Evolutionary conservation across 35 echinoderm and acorn worm genomes (phyloP).

Genomic region (Lytechinus pictus): DNA sequence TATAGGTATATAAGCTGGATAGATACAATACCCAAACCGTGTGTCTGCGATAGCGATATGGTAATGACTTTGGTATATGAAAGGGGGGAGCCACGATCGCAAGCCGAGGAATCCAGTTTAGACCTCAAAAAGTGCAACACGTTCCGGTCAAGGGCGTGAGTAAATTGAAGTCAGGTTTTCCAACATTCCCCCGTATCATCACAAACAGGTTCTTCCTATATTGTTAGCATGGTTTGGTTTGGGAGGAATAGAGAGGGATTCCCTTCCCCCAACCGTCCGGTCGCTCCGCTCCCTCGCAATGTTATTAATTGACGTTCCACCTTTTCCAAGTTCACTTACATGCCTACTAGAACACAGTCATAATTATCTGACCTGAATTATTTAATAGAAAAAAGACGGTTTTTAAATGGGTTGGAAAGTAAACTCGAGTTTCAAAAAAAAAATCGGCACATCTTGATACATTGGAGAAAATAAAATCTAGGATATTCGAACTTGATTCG

Average conservation of each 20-base stretch:
- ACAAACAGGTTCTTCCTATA: not conserved
- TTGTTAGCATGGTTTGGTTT: too few relatives aligned
- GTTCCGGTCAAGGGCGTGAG: not conserved
- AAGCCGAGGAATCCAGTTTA: not conserved
- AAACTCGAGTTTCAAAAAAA: not conserved
- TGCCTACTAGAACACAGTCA: not conserved
- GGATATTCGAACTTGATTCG: not conserved
- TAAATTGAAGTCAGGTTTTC: constrained; percentile 28
- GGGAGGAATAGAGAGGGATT: too few relatives aligned
- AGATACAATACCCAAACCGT: not conserved
- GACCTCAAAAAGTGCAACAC: constrained; percentile 1
- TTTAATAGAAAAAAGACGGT: not conserved
- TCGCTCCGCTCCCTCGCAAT: too few relatives aligned
- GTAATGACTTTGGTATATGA: not conserved
- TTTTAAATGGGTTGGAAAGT: not conserved
- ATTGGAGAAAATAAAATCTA: not conserved
- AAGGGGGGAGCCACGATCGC: not conserved
- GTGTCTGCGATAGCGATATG: not conserved
- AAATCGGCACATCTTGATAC: not conserved
- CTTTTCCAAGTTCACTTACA: too few relatives aligned
- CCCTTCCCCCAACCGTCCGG: too few relatives aligned
- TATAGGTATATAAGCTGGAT: not conserved
- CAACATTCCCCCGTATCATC: not conserved
- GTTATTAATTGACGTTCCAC: too few relatives aligned
- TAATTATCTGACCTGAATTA: not conserved